phyloP scores from a whole-genome alignment of 2,888 invertebrate species.

The Pollenia amentaria region DNA sequence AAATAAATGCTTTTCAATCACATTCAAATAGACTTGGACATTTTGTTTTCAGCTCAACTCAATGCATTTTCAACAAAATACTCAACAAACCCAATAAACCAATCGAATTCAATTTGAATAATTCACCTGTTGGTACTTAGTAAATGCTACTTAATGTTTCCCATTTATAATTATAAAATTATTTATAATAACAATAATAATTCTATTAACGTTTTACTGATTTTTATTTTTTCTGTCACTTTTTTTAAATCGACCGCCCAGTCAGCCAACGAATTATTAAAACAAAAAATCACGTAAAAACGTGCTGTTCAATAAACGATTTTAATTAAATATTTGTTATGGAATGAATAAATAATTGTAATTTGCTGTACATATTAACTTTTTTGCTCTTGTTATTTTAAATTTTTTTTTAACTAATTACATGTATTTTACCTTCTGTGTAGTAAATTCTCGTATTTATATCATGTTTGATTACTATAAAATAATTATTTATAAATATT shows the following conservation, averaged over 20 bases:
- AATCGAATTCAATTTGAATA: conserved; percentile 19
- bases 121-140: conserved; percentile 16
- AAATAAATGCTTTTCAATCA: conserved; percentile 39
- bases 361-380: conserved; percentile 25
- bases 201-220: conserved; percentile 29
- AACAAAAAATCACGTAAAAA: conserved; percentile 23
- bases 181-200: conserved; percentile 36
- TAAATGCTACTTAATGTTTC: not conserved
- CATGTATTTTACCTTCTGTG: not conserved
- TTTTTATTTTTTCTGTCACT: not conserved
- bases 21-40: not conserved
- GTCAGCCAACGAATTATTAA: not conserved
- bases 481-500: no score
- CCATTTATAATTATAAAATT: conserved; percentile 29
- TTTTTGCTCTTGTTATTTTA: conserved; percentile 6
- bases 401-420: not conserved
- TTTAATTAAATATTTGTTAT: conserved; percentile 53
- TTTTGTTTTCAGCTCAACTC: not conserved
- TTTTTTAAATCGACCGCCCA: conserved; percentile 26
- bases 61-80: conserved; percentile 9
- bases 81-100: not conserved
- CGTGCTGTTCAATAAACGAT: conserved; percentile 38
- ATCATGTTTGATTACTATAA: no score
- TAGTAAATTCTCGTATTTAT: no score
- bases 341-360: conserved; percentile 31